Evolutionary conservation across 2,888 invertebrate genomes (phyloP).

Genomic region (Unio delphinus): DNA sequence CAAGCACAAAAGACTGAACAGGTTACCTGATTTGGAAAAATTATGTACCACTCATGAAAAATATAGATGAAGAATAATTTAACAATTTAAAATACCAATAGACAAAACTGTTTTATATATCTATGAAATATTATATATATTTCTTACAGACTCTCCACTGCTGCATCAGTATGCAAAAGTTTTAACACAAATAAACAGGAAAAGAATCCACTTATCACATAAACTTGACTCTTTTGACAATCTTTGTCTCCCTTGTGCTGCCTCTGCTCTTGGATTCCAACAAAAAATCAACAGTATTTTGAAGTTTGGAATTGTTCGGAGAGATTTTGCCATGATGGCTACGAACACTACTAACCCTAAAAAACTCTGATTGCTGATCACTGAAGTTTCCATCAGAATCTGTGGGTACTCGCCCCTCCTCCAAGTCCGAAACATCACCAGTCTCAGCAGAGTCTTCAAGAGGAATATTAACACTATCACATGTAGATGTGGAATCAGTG

Average conservation of each 20-base stretch:
- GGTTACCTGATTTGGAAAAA: no score
- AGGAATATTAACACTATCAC: no score
- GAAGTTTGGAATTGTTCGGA: constrained; percentile 24
- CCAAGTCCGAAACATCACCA: not conserved
- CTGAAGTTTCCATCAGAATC: not conserved
- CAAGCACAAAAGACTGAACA: no score
- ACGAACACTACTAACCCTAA: not conserved
- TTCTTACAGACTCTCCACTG: no score
- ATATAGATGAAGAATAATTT: no score
- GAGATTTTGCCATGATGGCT: constrained; percentile 18
- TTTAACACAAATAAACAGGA: no score
- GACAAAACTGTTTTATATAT: no score
- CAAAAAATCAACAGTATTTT: constrained; percentile 28
- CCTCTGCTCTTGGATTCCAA: constrained; percentile 23
- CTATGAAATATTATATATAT: no score
- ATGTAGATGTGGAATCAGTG: no score
- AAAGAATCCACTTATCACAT: not conserved
- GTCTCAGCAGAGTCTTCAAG: constrained; percentile 7
- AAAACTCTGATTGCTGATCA: not conserved
- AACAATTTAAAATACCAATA: no score
- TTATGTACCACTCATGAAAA: no score
- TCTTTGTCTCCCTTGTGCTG: constrained; percentile 5
- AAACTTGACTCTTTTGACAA: constrained; percentile 32
- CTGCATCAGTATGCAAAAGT: no score
- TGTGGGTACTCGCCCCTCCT: constrained; percentile 1